Evolutionary conservation across 2,113 vertebrate species (phyloP), one percentile per base, ranked within the genome.

Genomic region (Oxyruncus cristatus): DNA sequence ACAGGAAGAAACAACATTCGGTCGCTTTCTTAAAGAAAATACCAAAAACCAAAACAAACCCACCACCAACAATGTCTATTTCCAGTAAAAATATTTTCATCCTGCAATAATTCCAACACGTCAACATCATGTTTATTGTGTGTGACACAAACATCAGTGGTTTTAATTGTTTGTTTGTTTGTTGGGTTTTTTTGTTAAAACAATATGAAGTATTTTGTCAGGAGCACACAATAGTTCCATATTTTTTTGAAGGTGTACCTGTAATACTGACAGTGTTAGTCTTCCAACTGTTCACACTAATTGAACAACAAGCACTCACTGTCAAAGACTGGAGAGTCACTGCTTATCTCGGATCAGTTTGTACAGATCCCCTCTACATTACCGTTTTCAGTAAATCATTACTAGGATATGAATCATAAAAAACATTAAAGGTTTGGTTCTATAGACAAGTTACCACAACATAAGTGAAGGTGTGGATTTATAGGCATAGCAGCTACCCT

Each of bases 41-140:
- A 37, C 7, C 37, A 28, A 15, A 50, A 16, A 11, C 20, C 11
- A 62, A 56, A 74, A 12, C 63, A 39, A 1, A 0, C 6, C 6
- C 58, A 7, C 24, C 30, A 30, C 71, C 3, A 24, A 9, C 11
- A 56, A 55, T 26, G 22, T 32, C 13, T 77, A 47, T 55, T 86
- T 70, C 27, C 70, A 35, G 20, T 21, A 70, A 8, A 27, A 84
- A 27, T 84, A 50, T 42, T 93, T 91, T 52, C 20, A 71, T 39
- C 26, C 42, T 59, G 7, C 11, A 67, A 21, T 50, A 41, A 22
- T 88, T 75, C 7, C 32, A 80, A 27, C 53, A 72, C 15, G 52
- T 75, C 20, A 50, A 11, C 24, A 42, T 49, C 17, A 6, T 18
- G 5, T 44, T 68, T 63, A 12, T 49, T 58, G 59, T 9, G 5